phyloP scores from a whole-genome alignment of 1,140 invertebrate genomes.

The Campoletis sonorensis region DNA sequence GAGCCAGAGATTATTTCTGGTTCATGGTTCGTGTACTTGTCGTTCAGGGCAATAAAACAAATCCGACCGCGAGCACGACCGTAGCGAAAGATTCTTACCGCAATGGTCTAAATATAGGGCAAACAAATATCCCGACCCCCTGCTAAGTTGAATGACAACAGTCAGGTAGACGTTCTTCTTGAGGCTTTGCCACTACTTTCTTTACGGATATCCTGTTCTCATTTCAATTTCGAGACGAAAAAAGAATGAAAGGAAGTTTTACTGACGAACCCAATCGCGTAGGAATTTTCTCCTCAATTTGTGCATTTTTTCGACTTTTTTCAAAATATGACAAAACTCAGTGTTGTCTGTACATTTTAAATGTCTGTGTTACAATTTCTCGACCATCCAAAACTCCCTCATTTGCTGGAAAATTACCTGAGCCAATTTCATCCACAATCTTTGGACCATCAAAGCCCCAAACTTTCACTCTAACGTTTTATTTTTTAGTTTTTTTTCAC shows the following conservation, averaged over 20 bases:
- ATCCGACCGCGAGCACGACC: conserved; percentile 55
- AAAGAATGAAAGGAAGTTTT: too few species aligned
- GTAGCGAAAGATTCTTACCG: conserved; percentile 52
- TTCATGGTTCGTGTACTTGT: conserved; percentile 24
- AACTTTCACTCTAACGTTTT: conserved; percentile 16
- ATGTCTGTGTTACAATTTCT: too few species aligned
- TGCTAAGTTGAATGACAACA: conserved; percentile 22
- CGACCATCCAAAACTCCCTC: too few species aligned
- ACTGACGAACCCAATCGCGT: too few species aligned
- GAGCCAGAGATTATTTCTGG: neutral
- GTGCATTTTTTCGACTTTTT: too few species aligned
- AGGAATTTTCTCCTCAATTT: too few species aligned
- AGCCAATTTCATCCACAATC: too few species aligned
- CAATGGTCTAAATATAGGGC: conserved; percentile 49
- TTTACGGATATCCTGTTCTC: too few species aligned
- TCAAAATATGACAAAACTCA: too few species aligned
- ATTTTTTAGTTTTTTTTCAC: neutral
- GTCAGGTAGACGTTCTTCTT: neutral
- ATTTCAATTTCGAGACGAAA: too few species aligned
- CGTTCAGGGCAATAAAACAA: conserved; percentile 60
- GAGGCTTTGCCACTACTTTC: neutral
- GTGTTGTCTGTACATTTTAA: too few species aligned
- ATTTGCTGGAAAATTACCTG: too few species aligned
- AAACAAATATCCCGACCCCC: conserved; percentile 44
- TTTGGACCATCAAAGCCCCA: neutral